Evolutionary conservation across 1,140 invertebrate genomes (phyloP).

Genomic region (Holcopasites calliopsidis): DNA sequence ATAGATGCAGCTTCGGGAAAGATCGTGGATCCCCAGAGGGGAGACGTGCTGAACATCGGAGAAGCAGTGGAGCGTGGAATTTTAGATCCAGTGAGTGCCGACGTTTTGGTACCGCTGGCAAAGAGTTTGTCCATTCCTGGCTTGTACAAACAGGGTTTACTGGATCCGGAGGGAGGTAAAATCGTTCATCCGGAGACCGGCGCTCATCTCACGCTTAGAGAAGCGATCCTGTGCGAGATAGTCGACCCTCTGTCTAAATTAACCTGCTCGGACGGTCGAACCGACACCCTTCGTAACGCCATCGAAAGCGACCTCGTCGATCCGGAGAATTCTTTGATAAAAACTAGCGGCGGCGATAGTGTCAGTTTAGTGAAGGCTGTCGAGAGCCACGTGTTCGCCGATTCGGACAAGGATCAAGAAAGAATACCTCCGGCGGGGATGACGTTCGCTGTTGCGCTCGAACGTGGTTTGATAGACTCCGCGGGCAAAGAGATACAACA

Average conservation of each 20-base stretch:
- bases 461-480: conserved; percentile 87
- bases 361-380: conserved; percentile 88
- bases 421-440: conserved; percentile 84
- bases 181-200: conserved; percentile 96
- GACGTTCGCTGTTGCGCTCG: conserved; percentile 90
- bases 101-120: conserved; percentile 90
- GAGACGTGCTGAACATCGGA: conserved; percentile 88
- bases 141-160: conserved; percentile 89
- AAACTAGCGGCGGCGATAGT: conserved; percentile 81
- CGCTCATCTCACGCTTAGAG: conserved; percentile 85
- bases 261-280: conserved; percentile 80
- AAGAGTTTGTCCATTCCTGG: conserved; percentile 90
- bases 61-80: conserved; percentile 92
- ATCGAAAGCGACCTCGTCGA: conserved; percentile 89
- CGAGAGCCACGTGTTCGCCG: conserved; percentile 83
- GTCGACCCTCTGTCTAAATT: conserved; percentile 87
- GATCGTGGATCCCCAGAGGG: conserved; percentile 90
- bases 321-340: conserved; percentile 85
- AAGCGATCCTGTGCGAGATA: conserved; percentile 93
- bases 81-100: conserved; percentile 88
- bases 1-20: conserved; percentile 88
- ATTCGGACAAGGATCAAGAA: conserved; percentile 49
- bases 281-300: conserved; percentile 89
- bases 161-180: conserved; percentile 87
- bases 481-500: conserved; percentile 86